Percentiles rank a stretch among this genome's conserved stretches.
These are phyloP conservation scores for Oxyura jamaicensis DNA, from an alignment of 2,113 vertebrate genomes.

Conservation along the genomic window DNA sequence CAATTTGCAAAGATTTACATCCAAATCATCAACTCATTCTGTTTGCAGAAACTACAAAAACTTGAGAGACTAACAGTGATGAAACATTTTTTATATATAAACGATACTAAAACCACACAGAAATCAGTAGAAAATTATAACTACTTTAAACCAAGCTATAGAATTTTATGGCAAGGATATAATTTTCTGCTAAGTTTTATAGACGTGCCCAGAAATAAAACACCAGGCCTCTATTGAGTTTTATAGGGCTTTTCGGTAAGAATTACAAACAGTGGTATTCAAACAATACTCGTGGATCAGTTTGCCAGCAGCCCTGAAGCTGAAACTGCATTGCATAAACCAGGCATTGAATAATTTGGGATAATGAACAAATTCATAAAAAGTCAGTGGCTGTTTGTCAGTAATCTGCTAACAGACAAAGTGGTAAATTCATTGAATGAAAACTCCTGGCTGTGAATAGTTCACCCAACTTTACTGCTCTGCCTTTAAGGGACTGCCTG, in stretches of 20 bases:
- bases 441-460: slow-evolving; percentile 21
- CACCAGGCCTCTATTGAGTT: slow-evolving; percentile 46
- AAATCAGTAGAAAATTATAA: slow-evolving; percentile 64
- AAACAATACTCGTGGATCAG: slow-evolving; percentile 49
- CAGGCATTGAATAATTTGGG: slow-evolving; percentile 43
- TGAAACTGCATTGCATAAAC: slow-evolving; percentile 35
- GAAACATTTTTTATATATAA: background rate
- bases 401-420: slow-evolving; percentile 34
- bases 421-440: slow-evolving; percentile 39
- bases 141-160: slow-evolving; percentile 50
- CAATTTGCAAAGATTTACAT: background rate
- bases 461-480: slow-evolving; percentile 46
- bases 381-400: slow-evolving; percentile 46
- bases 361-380: slow-evolving; percentile 63
- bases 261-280: slow-evolving; percentile 58
- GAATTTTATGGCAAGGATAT: slow-evolving; percentile 57
- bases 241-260: slow-evolving; percentile 51
- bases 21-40: background rate
- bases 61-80: background rate
- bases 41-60: background rate
- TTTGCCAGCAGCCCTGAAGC: slow-evolving; percentile 49
- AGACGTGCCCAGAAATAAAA: slow-evolving; percentile 56
- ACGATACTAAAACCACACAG: slow-evolving; percentile 16
- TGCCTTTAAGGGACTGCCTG: slow-evolving; percentile 57
- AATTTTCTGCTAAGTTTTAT: slow-evolving; percentile 69